These are phyloP conservation scores for Rhingia rostrata DNA, from an alignment of 2,888 invertebrate genomes.

Conservation along the genomic window DNA sequence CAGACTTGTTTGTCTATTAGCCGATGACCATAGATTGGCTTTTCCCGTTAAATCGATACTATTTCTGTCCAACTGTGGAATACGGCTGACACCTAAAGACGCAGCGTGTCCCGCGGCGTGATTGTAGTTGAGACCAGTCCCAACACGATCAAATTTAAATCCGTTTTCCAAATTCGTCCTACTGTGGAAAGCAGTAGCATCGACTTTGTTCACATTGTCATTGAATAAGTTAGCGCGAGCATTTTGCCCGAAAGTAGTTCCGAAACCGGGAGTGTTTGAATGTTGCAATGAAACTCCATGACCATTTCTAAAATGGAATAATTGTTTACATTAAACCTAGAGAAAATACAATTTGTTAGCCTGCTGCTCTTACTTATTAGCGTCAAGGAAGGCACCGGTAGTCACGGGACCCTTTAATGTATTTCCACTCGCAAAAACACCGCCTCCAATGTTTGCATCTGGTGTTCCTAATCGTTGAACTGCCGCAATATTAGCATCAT, in stretches of 20 bases:
- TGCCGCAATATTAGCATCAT: slow-evolving; percentile 71
- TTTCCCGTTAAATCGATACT: slow-evolving; percentile 76
- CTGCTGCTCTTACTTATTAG: slow-evolving; percentile 77
- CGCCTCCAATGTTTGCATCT: slow-evolving; percentile 75
- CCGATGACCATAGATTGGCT: slow-evolving; percentile 76
- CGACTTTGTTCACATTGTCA: slow-evolving; percentile 73
- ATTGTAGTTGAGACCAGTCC: slow-evolving; percentile 77
- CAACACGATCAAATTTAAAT: slow-evolving; percentile 77
- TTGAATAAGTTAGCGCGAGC: slow-evolving; percentile 77
- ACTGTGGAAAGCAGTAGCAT: slow-evolving; percentile 77
- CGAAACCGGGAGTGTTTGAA: slow-evolving; percentile 76
- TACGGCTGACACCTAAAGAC: slow-evolving; percentile 76
- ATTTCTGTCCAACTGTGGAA: slow-evolving; percentile 78
- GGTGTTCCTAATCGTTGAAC: slow-evolving; percentile 75
- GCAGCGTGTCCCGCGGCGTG: slow-evolving; percentile 77
- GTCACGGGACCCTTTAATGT: slow-evolving; percentile 76
- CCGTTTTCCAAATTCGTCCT: slow-evolving; percentile 76
- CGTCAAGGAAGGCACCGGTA: slow-evolving; percentile 77
- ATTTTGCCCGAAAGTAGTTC: slow-evolving; percentile 74
- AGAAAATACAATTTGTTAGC: too few relatives aligned
- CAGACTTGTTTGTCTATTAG: slow-evolving; percentile 14
- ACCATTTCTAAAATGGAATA: slow-evolving; percentile 76
- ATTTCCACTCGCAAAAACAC: slow-evolving; percentile 78
- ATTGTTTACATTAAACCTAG: neutral
- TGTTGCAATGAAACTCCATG: slow-evolving; percentile 77